Evolutionary conservation across 2,113 vertebrate species (phyloP).

Genomic region (Excalfactoria chinensis): DNA sequence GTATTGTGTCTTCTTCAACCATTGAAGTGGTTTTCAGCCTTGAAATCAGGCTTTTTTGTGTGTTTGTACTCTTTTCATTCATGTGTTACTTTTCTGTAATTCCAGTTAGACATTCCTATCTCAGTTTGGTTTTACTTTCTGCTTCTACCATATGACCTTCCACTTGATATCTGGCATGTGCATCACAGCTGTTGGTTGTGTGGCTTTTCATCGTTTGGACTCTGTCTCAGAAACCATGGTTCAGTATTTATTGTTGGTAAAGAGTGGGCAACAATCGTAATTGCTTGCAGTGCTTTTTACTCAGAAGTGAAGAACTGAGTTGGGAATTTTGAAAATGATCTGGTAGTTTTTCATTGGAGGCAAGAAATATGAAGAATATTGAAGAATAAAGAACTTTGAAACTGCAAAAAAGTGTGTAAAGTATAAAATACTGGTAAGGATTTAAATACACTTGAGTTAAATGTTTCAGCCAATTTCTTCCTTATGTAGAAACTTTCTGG

Average conservation of each 20-base stretch:
- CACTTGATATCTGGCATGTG: neutral
- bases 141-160: neutral
- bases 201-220: neutral
- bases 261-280: neutral
- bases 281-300: neutral
- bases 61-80: neutral
- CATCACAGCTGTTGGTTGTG: accelerated
- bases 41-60: neutral
- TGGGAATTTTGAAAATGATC: neutral
- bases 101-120: neutral
- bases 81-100: neutral
- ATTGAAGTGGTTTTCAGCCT: neutral
- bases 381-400: neutral
- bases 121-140: neutral
- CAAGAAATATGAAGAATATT: neutral
- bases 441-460: neutral
- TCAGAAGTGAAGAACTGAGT: neutral
- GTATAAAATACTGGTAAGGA: neutral
- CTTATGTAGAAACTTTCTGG: neutral
- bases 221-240: neutral
- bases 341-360: neutral
- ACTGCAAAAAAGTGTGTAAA: neutral
- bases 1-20: neutral
- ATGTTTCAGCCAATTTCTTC: neutral
- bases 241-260: neutral